Evolutionary conservation across 2,888 invertebrate genomes (phyloP).

Genomic region (Linnaemya vulpina): DNA sequence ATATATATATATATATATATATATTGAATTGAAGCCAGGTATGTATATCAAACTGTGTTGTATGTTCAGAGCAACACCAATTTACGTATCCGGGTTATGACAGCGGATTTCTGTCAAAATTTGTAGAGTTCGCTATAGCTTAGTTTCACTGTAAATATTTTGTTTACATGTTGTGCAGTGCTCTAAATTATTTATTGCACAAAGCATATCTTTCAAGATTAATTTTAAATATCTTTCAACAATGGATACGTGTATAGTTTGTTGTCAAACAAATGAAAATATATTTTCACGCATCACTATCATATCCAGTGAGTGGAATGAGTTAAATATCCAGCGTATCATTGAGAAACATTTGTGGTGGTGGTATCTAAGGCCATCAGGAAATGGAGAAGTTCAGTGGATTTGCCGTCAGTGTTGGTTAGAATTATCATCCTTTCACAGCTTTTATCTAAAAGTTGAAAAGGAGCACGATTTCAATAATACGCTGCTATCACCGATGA

Average conservation of each 20-base stretch:
- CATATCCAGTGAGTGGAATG: conserved; percentile 53
- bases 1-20: too few species aligned
- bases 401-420: conserved; percentile 62
- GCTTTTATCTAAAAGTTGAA: conserved; percentile 54
- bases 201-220: neutral
- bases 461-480: conserved; percentile 35
- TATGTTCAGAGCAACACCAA: too few species aligned
- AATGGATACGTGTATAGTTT: conserved; percentile 64
- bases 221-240: neutral
- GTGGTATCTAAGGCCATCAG: conserved; percentile 56
- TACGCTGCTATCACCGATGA: neutral
- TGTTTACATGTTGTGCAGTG: conserved; percentile 37
- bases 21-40: too few species aligned
- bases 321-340: conserved; percentile 57
- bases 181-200: neutral
- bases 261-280: conserved; percentile 56
- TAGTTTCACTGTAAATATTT: neutral
- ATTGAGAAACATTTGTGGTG: conserved; percentile 69
- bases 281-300: conserved; percentile 37
- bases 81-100: too few species aligned
- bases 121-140: too few species aligned
- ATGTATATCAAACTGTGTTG: too few species aligned
- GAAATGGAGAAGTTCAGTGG: conserved; percentile 33
- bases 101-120: too few species aligned
- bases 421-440: conserved; percentile 60